Conservation (phyloP, 2,797 vertebrate species). For the Galaxias olidus region DNA sequence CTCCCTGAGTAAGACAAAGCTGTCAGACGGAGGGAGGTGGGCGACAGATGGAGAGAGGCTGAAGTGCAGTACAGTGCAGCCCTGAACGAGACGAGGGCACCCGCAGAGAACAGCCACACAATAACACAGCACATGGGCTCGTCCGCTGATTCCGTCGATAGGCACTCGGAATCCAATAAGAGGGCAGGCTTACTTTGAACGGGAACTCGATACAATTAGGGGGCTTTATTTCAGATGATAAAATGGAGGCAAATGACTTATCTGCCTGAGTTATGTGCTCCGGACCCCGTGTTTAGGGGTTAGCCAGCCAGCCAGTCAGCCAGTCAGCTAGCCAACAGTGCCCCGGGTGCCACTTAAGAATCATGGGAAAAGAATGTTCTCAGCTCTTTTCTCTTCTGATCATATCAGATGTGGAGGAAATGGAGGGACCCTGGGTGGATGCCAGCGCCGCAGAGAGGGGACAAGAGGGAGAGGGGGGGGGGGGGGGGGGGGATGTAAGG, state of each 20-base stretch:
- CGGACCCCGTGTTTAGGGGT: slow-evolving; percentile 33
- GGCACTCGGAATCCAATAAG: neutral
- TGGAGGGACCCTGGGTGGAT: slow-evolving; percentile 68
- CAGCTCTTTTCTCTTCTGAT: slow-evolving; percentile 69
- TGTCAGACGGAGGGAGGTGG: slow-evolving; percentile 14
- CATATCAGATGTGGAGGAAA: slow-evolving; percentile 76
- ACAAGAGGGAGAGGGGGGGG: slow-evolving; percentile 19
- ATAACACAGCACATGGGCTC: no score
- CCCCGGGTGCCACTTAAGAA: slow-evolving; percentile 71
- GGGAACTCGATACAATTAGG: slow-evolving; percentile 27
- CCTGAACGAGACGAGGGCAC: no score
- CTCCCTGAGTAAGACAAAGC: slow-evolving; percentile 43
- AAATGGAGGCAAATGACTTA: slow-evolving; percentile 32
- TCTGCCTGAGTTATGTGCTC: slow-evolving; percentile 43
- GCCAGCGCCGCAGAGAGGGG: slow-evolving; percentile 49
- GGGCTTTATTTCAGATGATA: slow-evolving; percentile 34
- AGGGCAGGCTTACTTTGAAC: neutral
- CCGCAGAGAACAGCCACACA: no score
- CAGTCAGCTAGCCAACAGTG: slow-evolving; percentile 30
- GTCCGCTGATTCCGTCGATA: no score
- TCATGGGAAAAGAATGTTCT: slow-evolving; percentile 80
- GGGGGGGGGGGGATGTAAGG: slow-evolving; percentile 16
- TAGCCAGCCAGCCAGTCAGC: slow-evolving; percentile 24
- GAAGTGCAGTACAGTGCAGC: neutral
- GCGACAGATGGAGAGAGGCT: neutral